Percentiles rank a stretch among this genome's conserved stretches.
Evolutionary conservation across 30 jellyfish, hydroid and myxozoan genomes (phyloP).

Genomic region (Nemopilema nomurai): DNA sequence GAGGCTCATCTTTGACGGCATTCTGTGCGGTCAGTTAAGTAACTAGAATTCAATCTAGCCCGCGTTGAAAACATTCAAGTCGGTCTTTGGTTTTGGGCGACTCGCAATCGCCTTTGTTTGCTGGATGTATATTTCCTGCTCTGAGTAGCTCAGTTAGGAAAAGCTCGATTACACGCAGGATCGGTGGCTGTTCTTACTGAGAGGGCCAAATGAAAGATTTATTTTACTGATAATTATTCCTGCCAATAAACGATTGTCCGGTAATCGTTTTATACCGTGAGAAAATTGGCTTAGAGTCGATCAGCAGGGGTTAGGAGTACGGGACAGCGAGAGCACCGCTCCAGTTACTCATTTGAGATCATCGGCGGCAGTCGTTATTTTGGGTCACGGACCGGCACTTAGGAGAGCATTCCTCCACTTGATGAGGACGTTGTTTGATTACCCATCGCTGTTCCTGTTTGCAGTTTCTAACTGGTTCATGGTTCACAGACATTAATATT

Average conservation of each 20-base stretch:
- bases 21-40: slow-evolving; percentile 69
- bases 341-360: slow-evolving; percentile 25
- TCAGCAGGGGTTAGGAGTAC: slow-evolving; percentile 58
- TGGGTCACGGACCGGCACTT: slow-evolving; percentile 27
- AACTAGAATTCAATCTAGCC: slow-evolving; percentile 41
- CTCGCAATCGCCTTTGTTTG: slow-evolving; percentile 16
- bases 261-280: slow-evolving; percentile 58
- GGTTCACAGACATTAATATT: not conserved
- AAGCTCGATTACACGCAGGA: slow-evolving; percentile 56
- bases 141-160: slow-evolving; percentile 38
- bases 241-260: slow-evolving; percentile 62
- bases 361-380: slow-evolving; percentile 3
- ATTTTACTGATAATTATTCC: slow-evolving; percentile 37
- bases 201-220: slow-evolving; percentile 44
- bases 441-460: not conserved
- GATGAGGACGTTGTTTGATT: not conserved
- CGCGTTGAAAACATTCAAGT: slow-evolving; percentile 24
- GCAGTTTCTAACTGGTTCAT: not conserved
- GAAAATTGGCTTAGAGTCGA: slow-evolving; percentile 64
- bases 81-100: slow-evolving; percentile 37
- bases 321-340: slow-evolving; percentile 35
- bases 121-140: slow-evolving; percentile 46
- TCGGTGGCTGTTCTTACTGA: slow-evolving; percentile 29
- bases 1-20: slow-evolving; percentile 71
- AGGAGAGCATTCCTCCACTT: not conserved